These are phyloP conservation scores for Synanthedon myopaeformis DNA, from an alignment of 2,888 invertebrate species.

Conservation along the genomic window DNA sequence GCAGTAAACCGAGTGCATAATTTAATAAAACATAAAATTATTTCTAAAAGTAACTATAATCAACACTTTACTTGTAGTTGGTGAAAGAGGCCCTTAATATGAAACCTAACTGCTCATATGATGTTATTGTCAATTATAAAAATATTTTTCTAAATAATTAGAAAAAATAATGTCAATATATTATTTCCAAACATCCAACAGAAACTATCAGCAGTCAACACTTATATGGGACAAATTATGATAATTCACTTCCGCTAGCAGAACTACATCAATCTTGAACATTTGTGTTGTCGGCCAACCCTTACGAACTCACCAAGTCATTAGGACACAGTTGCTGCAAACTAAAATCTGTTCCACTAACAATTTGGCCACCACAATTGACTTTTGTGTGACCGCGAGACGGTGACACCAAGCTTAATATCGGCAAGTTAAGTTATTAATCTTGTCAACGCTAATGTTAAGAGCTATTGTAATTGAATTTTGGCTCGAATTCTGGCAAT, in stretches of 20 bases:
- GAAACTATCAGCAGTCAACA: too few relatives aligned
- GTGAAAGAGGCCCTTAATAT: too few relatives aligned
- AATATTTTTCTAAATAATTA: too few relatives aligned
- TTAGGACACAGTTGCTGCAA: conserved; percentile 11
- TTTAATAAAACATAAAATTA: too few relatives aligned
- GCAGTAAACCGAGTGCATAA: too few relatives aligned
- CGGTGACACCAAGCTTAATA: conserved; percentile 8
- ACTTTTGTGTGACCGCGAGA: conserved; percentile 14
- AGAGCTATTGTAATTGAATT: conserved; percentile 14
- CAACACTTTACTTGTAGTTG: too few relatives aligned
- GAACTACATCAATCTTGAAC: conserved; percentile 9
- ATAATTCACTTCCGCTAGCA: not conserved
- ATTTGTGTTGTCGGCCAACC: conserved; percentile 7
- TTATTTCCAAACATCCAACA: too few relatives aligned
- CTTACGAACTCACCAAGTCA: conserved; percentile 9
- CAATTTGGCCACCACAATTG: conserved; percentile 17
- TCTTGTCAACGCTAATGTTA: conserved; percentile 12
- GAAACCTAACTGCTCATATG: too few relatives aligned
- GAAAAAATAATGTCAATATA: too few relatives aligned
- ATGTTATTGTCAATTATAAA: too few relatives aligned
- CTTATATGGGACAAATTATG: not conserved
- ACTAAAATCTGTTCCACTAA: conserved; percentile 18
- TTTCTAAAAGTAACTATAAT: too few relatives aligned
- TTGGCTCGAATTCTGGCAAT: not conserved
- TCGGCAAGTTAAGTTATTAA: conserved; percentile 26